Conservation (phyloP, 2,888 invertebrate genomes). For the Eupithecia insigniata region DNA sequence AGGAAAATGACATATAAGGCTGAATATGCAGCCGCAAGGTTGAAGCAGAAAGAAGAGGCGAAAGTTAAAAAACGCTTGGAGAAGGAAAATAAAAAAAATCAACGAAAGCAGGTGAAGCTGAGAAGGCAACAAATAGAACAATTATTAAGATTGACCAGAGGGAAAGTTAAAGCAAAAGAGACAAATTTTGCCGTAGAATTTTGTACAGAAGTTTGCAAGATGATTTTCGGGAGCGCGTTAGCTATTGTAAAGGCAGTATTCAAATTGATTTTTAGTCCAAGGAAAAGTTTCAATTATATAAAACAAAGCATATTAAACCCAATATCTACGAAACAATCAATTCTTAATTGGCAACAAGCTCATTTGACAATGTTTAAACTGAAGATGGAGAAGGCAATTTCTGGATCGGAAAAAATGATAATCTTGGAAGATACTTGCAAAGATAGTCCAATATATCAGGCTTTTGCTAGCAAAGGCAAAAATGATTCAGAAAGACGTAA, state of each 20-base stretch:
- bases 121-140: not conserved
- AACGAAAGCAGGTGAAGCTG: not conserved
- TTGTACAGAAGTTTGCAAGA: slow-evolving; percentile 12
- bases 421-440: slow-evolving; percentile 6
- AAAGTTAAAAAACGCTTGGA: not conserved
- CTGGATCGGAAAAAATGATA: not conserved
- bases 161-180: not conserved
- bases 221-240: not conserved
- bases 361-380: not conserved
- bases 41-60: not conserved
- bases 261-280: not conserved
- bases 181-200: slow-evolving; percentile 10
- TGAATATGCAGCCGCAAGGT: not conserved
- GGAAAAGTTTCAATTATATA: not conserved
- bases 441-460: not conserved
- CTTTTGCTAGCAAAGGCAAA: not conserved
- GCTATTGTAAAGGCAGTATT: not conserved
- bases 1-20: not conserved
- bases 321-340: not conserved
- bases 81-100: not conserved
- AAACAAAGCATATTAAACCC: not conserved
- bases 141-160: not conserved
- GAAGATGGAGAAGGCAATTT: not conserved
- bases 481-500: not conserved
- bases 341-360: not conserved